Conservation (phyloP, 2,888 invertebrate genomes). For the Bellardia pandia region DNA sequence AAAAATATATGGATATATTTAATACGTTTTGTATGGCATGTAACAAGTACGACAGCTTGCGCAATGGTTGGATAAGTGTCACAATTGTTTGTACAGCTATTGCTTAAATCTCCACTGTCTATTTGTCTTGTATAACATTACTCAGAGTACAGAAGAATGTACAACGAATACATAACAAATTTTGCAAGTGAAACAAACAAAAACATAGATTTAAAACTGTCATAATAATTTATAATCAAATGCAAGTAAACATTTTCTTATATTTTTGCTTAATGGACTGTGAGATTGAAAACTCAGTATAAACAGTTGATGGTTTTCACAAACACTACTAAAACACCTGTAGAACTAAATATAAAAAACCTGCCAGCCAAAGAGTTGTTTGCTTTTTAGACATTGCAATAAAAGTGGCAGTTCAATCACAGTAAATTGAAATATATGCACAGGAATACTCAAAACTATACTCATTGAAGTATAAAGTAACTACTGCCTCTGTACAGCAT, state of each 20-base stretch:
- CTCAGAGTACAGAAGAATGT: neutral
- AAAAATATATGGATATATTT: slow-evolving; percentile 4
- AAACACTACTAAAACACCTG: neutral
- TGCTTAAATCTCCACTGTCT: neutral
- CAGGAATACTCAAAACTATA: no score
- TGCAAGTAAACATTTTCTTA: neutral
- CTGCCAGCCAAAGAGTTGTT: neutral
- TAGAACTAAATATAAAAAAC: neutral
- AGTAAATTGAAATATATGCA: no score
- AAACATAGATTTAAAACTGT: neutral
- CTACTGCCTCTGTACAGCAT: no score
- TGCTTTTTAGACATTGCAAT: neutral
- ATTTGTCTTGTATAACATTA: slow-evolving; percentile 2
- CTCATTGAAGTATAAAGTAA: no score
- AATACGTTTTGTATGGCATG: neutral
- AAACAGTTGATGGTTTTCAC: neutral
- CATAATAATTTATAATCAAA: slow-evolving; percentile 6
- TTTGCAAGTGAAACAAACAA: neutral
- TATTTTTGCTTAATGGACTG: neutral
- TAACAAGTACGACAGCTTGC: no score
- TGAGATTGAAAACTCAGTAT: neutral
- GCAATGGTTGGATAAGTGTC: no score
- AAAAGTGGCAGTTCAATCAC: no score
- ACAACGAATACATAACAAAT: neutral
- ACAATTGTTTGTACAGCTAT: neutral